Evolutionary conservation across 2,888 invertebrate species (phyloP), one percentile per base, ranked within the genome.

Genomic region (Leptopilina myrica): DNA sequence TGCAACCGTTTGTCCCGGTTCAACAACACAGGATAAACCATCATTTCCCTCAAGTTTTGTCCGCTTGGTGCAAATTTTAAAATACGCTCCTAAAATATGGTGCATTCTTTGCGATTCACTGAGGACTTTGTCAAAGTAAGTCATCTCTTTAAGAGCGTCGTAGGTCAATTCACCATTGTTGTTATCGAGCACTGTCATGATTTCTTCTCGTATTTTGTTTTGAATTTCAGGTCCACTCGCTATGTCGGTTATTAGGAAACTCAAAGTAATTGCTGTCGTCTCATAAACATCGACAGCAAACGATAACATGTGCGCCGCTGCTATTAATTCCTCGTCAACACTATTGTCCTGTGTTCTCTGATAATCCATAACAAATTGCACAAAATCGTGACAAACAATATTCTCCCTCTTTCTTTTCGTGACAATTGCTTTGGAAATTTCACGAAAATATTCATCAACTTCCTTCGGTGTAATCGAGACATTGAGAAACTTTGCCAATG

Each of bases 101-200:
- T 76, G 0, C 0, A 79, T 0, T 67, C 90, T 86, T 77, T 87
- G 84, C 0, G 90, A 85, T 53, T 90, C 90, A 15, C 40, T 81
- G 1, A 93, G 84, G 0, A 93, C 93, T 89, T 92, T 92, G 75
- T 93, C 93, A 84, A 94, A 85, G 83, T 93, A 94, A 11, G 90
- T 90, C 93, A 94, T 92, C 40, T 93, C 92, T 64, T 91, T 90
- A 3, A 94, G 67, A 2, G 90, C 87, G 8, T 94, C 93, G 80
- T 92, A 93, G 9, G 92, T 92, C 0, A 93, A 67, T 9, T 86
- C 86, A 0, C 91, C 92, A 3, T 90, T 87, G 76, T 91, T 78
- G 43, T 89, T 87, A 5, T 88, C 84, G n/a, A 92, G 81, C 8
- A 87, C 83, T 0, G 84, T 78, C 1, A 86, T 81, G 20, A 94